Percentiles rank a stretch among this genome's conserved stretches.
Evolutionary conservation across 2,797 vertebrate species (phyloP).

Genomic region (Lacerta agilis): DNA sequence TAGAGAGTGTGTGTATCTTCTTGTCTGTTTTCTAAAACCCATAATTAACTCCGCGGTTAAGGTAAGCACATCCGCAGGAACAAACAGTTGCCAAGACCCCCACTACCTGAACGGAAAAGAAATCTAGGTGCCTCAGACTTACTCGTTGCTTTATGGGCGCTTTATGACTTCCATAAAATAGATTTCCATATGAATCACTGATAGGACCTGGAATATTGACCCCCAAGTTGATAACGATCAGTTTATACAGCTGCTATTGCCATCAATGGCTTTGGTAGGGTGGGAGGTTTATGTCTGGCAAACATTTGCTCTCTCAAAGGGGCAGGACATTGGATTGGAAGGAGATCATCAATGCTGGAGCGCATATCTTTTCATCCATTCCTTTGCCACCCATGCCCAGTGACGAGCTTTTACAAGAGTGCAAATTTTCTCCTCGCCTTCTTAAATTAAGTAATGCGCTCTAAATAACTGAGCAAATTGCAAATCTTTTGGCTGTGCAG

Average conservation of each 20-base stretch:
- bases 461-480: background rate
- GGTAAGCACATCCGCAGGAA: background rate
- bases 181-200: slow-evolving; percentile 39
- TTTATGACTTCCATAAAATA: slow-evolving; percentile 25
- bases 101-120: background rate
- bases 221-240: background rate
- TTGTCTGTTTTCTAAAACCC: slow-evolving; percentile 5
- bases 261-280: background rate
- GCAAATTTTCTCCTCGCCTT: background rate
- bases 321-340: background rate
- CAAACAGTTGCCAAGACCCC: slow-evolving; percentile 28
- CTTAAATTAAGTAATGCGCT: background rate
- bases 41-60: slow-evolving; percentile 40
- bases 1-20: too few species aligned
- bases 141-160: slow-evolving; percentile 27
- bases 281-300: slow-evolving; percentile 6
- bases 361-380: background rate
- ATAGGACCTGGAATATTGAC: background rate
- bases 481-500: background rate
- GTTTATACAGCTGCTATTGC: background rate
- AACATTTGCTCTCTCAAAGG: background rate
- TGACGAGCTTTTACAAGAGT: slow-evolving; percentile 2
- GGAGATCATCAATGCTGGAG: background rate
- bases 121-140: slow-evolving; percentile 35
- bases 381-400: background rate